Conservation (phyloP, 2,888 invertebrate species). For the Lacanobia wlatinum region DNA sequence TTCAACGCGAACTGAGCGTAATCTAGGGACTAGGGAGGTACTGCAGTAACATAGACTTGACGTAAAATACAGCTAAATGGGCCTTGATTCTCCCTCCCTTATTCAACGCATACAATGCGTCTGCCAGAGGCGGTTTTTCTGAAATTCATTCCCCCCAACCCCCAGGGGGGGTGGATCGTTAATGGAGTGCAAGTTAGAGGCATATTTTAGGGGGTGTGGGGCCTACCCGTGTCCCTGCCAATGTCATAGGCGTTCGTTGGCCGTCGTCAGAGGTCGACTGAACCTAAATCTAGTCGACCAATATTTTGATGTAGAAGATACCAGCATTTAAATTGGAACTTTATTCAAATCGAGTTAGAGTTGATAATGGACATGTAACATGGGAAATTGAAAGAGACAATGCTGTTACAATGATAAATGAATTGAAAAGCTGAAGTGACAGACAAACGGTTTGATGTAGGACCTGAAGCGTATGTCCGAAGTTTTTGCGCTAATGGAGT, state of each 20-base stretch:
- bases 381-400: constrained; percentile 31
- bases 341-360: constrained; percentile 28
- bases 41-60: constrained; percentile 14
- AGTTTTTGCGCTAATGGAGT: constrained; percentile 36
- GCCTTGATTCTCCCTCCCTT: constrained; percentile 50
- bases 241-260: constrained; percentile 88
- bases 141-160: constrained; percentile 55
- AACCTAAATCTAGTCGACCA: constrained; percentile 63
- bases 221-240: constrained; percentile 81
- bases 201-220: constrained; percentile 78
- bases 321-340: constrained; percentile 48
- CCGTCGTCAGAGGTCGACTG: constrained; percentile 84
- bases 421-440: constrained; percentile 73
- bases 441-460: constrained; percentile 68
- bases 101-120: constrained; percentile 67
- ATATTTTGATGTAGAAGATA: constrained; percentile 35
- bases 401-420: constrained; percentile 69
- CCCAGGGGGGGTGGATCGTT: constrained; percentile 68
- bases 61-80: constrained; percentile 58
- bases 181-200: constrained; percentile 74
- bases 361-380: constrained; percentile 5
- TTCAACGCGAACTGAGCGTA: not conserved
- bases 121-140: constrained; percentile 65
- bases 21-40: constrained; percentile 20
- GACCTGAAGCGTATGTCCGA: constrained; percentile 60